Percentiles rank a stretch among this genome's conserved stretches.
phyloP scores from a whole-genome alignment of 2,113 vertebrate genomes.

The Tichodroma muraria region DNA sequence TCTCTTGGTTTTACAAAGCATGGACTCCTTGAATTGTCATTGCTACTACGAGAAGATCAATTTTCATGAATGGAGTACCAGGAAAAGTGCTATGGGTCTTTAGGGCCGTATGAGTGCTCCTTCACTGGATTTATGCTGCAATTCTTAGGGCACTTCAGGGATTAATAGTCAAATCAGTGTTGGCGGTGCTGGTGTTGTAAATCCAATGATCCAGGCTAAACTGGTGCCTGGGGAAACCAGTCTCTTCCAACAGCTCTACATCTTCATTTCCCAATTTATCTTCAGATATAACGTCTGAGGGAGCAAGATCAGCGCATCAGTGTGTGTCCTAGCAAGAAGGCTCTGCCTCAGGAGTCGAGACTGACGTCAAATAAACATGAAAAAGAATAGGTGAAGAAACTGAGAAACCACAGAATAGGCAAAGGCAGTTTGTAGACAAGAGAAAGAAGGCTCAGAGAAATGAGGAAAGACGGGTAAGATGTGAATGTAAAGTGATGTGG shows the following conservation, averaged over 20 bases:
- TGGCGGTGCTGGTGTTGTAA: constrained; percentile 38
- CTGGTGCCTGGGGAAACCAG: background rate
- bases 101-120: constrained; percentile 19
- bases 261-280: constrained; percentile 46
- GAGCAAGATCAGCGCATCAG: rapidly evolving
- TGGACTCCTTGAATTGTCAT: constrained; percentile 11
- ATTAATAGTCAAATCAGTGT: constrained; percentile 35
- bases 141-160: constrained; percentile 25
- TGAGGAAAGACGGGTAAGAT: background rate
- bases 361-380: background rate
- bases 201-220: constrained; percentile 59
- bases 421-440: background rate
- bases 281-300: background rate
- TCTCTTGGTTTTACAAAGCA: background rate
- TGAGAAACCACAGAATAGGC: background rate
- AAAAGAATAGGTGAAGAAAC: background rate
- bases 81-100: constrained; percentile 7
- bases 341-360: rapidly evolving
- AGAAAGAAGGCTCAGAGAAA: background rate
- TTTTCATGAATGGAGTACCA: constrained; percentile 28
- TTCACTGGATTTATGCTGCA: constrained; percentile 22
- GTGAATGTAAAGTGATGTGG: background rate
- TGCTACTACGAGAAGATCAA: background rate
- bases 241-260: constrained; percentile 21
- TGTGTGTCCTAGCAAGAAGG: background rate